These are phyloP conservation scores for Steinernema khuongi DNA, from an alignment of 1,140 invertebrate genomes.

Conservation along the genomic window DNA sequence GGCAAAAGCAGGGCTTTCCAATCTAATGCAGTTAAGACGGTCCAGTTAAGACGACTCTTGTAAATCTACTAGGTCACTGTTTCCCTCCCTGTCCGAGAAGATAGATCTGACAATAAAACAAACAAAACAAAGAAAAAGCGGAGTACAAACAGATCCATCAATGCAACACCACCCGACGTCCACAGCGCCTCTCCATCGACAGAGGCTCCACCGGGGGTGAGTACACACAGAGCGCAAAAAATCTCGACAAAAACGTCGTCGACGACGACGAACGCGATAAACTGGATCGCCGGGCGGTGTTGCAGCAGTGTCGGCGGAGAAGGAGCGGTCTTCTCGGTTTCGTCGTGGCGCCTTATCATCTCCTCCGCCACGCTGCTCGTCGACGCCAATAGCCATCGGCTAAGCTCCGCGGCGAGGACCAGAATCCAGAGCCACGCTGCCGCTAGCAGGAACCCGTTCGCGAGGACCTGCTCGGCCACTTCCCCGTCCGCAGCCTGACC, in stretches of 20 bases:
- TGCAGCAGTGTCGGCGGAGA: too few species aligned
- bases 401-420: neutral
- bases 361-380: neutral
- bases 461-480: neutral
- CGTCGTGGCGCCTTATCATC: constrained; percentile 8
- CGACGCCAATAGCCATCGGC: neutral
- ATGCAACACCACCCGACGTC: too few species aligned
- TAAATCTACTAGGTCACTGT: too few species aligned
- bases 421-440: neutral
- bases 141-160: too few species aligned
- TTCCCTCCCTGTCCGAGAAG: too few species aligned
- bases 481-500: neutral
- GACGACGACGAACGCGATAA: neutral
- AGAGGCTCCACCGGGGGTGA: too few species aligned
- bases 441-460: neutral
- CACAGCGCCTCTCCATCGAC: too few species aligned
- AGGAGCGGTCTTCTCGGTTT: neutral
- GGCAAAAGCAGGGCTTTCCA: too few species aligned
- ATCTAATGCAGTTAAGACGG: too few species aligned
- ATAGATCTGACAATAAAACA: too few species aligned
- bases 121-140: too few species aligned
- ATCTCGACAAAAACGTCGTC: constrained; percentile 1
- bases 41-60: too few species aligned
- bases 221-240: neutral
- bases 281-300: neutral